Evolutionary conservation across 2,888 invertebrate species (phyloP).

Genomic region (Drosophila longiperda): DNA sequence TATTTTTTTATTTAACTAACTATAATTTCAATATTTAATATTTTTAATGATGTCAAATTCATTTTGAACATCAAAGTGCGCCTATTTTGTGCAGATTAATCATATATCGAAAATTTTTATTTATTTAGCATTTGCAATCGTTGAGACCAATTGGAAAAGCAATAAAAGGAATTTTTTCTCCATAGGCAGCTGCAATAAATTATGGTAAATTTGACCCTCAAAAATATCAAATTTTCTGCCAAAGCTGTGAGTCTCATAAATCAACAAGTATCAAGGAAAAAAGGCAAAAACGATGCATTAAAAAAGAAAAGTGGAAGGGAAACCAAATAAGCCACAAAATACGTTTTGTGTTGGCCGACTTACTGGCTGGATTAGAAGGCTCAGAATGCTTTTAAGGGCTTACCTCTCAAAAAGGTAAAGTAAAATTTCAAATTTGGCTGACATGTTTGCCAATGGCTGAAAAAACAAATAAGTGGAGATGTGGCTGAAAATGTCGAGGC

Average conservation of each 20-base stretch:
- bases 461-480: conserved; percentile 19
- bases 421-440: conserved; percentile 31
- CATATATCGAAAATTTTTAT: not conserved
- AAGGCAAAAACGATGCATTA: not conserved
- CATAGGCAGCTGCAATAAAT: not conserved
- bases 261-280: conserved; percentile 23
- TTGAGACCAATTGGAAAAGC: not conserved
- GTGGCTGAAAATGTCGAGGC: not conserved
- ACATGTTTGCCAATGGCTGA: conserved; percentile 35
- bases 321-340: conserved; percentile 69
- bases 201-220: not conserved
- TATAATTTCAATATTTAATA: not conserved
- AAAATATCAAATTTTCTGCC: conserved; percentile 24
- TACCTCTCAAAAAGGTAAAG: conserved; percentile 43
- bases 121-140: not conserved
- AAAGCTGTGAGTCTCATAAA: conserved; percentile 25
- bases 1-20: not conserved
- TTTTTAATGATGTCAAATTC: not conserved
- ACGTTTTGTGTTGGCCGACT: conserved; percentile 65
- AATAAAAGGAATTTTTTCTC: not conserved
- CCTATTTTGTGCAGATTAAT: not conserved
- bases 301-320: conserved; percentile 34
- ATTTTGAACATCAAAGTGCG: not conserved
- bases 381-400: conserved; percentile 65
- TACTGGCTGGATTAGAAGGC: conserved; percentile 65